Evolutionary conservation across 2,113 vertebrate genomes (phyloP).

Genomic region (Cnemophilus loriae): DNA sequence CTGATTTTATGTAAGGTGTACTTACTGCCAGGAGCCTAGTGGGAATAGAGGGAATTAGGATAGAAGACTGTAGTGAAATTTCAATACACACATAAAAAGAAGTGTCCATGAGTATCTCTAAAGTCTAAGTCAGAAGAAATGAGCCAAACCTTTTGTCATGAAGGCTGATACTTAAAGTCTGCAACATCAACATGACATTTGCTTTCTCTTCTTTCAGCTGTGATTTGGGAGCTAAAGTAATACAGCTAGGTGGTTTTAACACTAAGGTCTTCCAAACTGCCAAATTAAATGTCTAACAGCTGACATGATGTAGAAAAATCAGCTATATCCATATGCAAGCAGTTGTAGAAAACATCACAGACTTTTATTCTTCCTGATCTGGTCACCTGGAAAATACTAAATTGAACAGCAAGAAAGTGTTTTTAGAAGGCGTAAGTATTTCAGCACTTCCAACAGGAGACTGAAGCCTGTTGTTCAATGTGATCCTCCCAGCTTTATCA

Average conservation of each 20-base stretch:
- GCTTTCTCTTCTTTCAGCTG: not conserved
- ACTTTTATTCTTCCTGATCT: not conserved
- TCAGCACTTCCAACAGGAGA: not conserved
- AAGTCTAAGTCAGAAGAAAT: not conserved
- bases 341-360: not conserved
- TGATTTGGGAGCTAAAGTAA: not conserved
- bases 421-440: not conserved
- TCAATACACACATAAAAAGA: not conserved
- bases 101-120: not conserved
- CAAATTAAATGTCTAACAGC: not conserved
- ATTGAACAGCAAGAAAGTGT: not conserved
- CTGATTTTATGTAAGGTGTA: slow-evolving; percentile 10
- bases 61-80: not conserved
- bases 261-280: not conserved
- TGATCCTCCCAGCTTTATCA: not conserved
- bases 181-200: not conserved
- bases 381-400: not conserved
- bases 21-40: not conserved
- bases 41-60: not conserved
- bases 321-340: not conserved
- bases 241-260: not conserved
- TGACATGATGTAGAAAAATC: not conserved
- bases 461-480: not conserved
- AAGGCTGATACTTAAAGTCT: not conserved
- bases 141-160: not conserved